These are phyloP conservation scores for Pipistrellus nathusii DNA, from an alignment of 2,797 vertebrate species.

Conservation along the genomic window DNA sequence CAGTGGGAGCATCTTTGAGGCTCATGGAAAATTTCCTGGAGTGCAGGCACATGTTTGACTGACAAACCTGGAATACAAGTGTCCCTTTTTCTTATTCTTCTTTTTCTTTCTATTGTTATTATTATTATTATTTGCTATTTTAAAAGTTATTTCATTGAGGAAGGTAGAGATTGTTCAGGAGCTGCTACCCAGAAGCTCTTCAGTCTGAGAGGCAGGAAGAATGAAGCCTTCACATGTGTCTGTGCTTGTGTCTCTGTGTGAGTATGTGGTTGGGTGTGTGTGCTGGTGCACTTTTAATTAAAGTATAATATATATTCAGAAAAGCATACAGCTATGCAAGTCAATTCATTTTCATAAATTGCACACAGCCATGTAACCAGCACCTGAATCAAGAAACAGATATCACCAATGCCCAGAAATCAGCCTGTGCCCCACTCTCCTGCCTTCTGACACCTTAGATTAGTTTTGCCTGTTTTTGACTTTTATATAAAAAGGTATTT, in stretches of 20 bases:
- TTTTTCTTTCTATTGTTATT: not conserved
- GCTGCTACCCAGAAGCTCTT: not conserved
- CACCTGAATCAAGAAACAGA: not conserved
- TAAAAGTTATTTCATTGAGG: not conserved
- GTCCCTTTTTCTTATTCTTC: not conserved
- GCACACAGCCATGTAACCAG: not conserved
- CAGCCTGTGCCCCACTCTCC: not conserved
- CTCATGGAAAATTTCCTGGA: not conserved
- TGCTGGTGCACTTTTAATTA: not conserved
- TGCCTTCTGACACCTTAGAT: not conserved
- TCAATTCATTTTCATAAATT: not conserved
- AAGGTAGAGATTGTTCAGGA: not conserved
- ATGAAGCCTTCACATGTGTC: not conserved
- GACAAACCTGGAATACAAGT: not conserved
- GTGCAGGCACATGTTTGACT: not conserved
- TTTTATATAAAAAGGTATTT: not conserved
- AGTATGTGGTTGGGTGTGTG: not conserved
- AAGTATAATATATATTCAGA: not conserved
- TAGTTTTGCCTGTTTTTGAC: not conserved
- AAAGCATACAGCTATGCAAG: not conserved
- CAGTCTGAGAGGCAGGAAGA: not conserved
- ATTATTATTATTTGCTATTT: not conserved
- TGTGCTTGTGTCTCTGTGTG: not conserved
- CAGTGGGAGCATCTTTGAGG: not conserved
- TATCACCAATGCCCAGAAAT: not conserved